These are phyloP conservation scores for Platygyra sinensis DNA, from an alignment of 64 coral and sea anemone species.

Conservation along the genomic window DNA sequence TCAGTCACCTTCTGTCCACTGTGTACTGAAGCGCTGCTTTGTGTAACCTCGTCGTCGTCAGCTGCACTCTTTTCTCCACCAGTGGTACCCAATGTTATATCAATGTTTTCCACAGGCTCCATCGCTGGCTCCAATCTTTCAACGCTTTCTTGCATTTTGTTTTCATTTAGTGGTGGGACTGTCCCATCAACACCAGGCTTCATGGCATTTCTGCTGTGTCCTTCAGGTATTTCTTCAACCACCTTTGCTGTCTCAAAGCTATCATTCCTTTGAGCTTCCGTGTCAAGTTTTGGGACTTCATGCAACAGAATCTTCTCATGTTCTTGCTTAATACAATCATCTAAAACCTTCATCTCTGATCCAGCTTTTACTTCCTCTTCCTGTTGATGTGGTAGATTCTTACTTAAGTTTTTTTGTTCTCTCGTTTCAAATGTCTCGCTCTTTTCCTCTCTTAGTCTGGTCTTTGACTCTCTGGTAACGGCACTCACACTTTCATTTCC, in stretches of 20 bases:
- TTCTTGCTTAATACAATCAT: neutral
- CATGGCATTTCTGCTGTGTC: neutral
- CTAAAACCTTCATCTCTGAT: neutral
- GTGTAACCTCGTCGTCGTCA: neutral
- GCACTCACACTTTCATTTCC: neutral
- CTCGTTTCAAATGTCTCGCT: neutral
- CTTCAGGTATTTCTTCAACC: neutral
- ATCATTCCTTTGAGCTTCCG: neutral
- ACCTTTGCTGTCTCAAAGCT: neutral
- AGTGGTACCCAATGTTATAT: neutral
- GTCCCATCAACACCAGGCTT: neutral
- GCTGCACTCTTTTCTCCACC: neutral
- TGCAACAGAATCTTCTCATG: neutral
- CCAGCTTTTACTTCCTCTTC: neutral
- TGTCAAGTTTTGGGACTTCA: neutral
- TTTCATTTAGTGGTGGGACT: neutral
- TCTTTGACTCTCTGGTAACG: neutral
- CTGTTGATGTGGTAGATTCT: neutral
- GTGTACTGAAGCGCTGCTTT: too few relatives aligned
- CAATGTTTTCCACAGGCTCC: neutral
- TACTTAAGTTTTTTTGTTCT: neutral
- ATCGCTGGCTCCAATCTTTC: neutral
- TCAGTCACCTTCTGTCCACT: neutral
- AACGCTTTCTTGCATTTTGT: neutral
- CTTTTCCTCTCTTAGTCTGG: neutral